Evolutionary conservation across 2,888 invertebrate genomes (phyloP), one percentile per base, ranked within the genome.

Genomic region (Dione juno): DNA sequence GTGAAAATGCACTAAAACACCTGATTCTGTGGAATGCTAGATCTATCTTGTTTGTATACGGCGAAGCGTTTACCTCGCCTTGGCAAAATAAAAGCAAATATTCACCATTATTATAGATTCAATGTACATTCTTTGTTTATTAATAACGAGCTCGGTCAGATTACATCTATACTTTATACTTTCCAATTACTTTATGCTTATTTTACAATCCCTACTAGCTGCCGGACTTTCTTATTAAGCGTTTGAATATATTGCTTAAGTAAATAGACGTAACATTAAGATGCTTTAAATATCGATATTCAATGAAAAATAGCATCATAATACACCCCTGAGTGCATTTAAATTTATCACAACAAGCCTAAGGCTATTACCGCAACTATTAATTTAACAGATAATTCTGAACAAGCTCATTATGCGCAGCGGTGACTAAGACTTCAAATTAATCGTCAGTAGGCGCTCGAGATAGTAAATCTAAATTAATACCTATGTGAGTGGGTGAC

Each of bases 391-490:
- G 79, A 77, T 78, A 78, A 76, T 74, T 78, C 76, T 73, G 73
- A 75, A 76, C 76, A 79, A 77, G 76, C 77, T 77, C 74, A 79
- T 77, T 80, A 79, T 76, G 70, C 70, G 58, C 50, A 69, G 70
- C 79, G 75, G 74, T 80, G 80, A 80, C 80, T 80, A 82, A 82
- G 79, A 76, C 77, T 77, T 76, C 77, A 78, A 80, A 83, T 84
- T 87, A 87, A 83, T 83, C 79, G 79, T 77, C 77, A 77, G 79
- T 81, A 78, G 77, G 78, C 77, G 77, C 76, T 77, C 72, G 80
- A 83, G 87, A 88, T 87, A 84, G 84, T 84, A 85, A 84, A 89
- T 88, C 85, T 89, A 85, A 88, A 88, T 89, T 86, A 88, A 89
- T 89, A 88, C 85, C 80, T 84, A 81, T 79, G 76, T 82, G 87